Base-by-base conservation (phyloP, 2,113 vertebrate species). In the Antennarius striatus region DNA sequence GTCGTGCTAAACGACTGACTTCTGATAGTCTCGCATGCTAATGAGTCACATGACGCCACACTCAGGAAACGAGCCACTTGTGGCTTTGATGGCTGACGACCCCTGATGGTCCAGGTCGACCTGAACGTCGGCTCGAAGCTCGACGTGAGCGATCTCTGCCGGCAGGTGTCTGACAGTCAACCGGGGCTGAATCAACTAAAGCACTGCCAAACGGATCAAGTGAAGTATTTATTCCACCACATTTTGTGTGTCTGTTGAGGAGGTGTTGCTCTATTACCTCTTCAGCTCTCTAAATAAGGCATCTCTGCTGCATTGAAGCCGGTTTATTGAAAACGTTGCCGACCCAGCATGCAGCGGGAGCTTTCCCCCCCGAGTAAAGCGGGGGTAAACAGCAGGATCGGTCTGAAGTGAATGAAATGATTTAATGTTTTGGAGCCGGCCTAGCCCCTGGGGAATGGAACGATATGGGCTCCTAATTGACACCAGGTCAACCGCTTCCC, bases 381-480 rank as follows among this genome's bases (percentile, higher is more conserved):
- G 52, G 63, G 45, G 63, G 22, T 60, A 75, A 63, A 73, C 79
- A 81, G 86, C 81, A 57, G 86, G 81, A 75, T 74, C 4, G 17
- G 75, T 75, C 68, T 69, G 77, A 77, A 83, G 80, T 73, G 78
- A 89, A 89, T 87, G 77, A 87, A 88, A 87, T 88, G 87, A 89
- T 88, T 90, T 88, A 90, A 90, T 89, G 89, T 88, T 88, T 88
- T 74, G 50, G 82, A 87, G 73, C 65, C 77, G 13, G 77, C 73
- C 77, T 80, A 56, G 68, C 79, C 89, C 80, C 81, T 86, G 48
- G 87, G 87, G 88, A 87, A 82, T 62, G 75, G 75, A 79, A 71
- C 60, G 74, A 88, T 87, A 89, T 62, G 79, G 82, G 77, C 83
- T 83, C 83, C 81, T 88, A 88, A 90, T 88, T 89, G 89, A 88